Evolutionary conservation across 2,113 vertebrate species (phyloP), one percentile per base, ranked within the genome.

Genomic region (Cromileptes altivelis): DNA sequence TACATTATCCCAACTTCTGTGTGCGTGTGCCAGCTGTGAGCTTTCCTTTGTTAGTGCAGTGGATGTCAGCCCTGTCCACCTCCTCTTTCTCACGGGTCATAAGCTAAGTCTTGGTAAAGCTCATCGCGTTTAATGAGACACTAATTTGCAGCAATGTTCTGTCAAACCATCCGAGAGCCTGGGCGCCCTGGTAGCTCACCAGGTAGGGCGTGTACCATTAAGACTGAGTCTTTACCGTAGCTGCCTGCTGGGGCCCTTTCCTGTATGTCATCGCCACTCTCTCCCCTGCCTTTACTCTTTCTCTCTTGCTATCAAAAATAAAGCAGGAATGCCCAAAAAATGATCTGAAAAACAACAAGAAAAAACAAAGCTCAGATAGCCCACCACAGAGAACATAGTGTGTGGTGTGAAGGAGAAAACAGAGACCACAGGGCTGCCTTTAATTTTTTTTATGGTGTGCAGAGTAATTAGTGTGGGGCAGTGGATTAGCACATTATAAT

Each of bases 71-170:
- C 33, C 25, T 21, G 14, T 72, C 68, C 77, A 60, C 70, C 70
- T 71, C 30, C 58, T 72, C 7, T n/a, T 40, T 70, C 30, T 86
- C 70, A 76, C 68, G 71, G 81, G 67, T 78, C 70, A 76, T 84
- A 70, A 74, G 81, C 75, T 75, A 56, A 78, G 56, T 76, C 57
- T 78, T 50, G 40, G 58, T 74, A 70, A 86, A 77, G 58, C 81
- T 78, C 60, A 74, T 89, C 60, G 80, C 62, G 45, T 88, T 83
- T 86, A 84, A 87, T 82, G 80, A 84, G 78, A 70, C 69, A 80
- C 33, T 90, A 61, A 88, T 87, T 89, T 85, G 25, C 33, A 64
- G 71, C 57, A 57, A 71, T 85, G 86, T 55, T 50, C 72, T 76
- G 75, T 68, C 57, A 85, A 82, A 80, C 69, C 75, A 84, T 74